A percentile compares a stretch with the other conserved stretches of the same genome.
These are phyloP conservation scores for Monarcha castaneiventris DNA, from an alignment of 2,113 vertebrate genomes.

Conservation along the genomic window DNA sequence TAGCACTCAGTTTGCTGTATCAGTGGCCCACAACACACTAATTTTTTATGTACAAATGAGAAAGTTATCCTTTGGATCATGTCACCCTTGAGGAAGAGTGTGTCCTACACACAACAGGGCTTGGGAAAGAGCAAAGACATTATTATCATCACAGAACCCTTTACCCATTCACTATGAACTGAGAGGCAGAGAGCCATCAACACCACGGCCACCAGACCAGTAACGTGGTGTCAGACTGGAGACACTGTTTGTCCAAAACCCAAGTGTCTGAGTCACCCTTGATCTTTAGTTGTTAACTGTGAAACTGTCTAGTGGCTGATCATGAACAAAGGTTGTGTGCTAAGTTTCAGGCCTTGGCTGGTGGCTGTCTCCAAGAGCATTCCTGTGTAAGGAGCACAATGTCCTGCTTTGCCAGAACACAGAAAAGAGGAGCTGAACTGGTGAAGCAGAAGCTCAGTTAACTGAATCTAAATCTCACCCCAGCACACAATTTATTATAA, in stretches of 20 bases:
- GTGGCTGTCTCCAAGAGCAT: background rate
- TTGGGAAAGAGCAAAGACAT: background rate
- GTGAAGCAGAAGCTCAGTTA: background rate
- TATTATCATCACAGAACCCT: background rate
- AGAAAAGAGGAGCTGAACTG: background rate
- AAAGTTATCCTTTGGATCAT: background rate
- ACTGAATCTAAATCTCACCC: background rate
- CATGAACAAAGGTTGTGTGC: background rate
- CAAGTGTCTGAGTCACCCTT: background rate
- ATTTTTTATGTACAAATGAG: background rate
- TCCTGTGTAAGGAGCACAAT: fast-evolving
- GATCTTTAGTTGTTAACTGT: background rate
- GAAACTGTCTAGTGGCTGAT: background rate
- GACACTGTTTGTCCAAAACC: background rate
- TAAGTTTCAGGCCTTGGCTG: background rate
- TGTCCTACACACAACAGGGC: fast-evolving
- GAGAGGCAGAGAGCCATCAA: background rate
- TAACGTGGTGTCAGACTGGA: background rate
- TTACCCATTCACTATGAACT: background rate
- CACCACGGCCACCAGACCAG: fast-evolving
- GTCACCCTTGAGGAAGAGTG: background rate
- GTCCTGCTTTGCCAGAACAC: background rate
- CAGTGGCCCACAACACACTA: background rate
- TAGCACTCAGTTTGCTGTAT: background rate
- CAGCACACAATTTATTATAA: background rate